A percentile compares a stretch with the other conserved stretches of the same genome.
Evolutionary conservation across 1,140 invertebrate genomes (phyloP).

Genomic region (Batillaria attramentaria): DNA sequence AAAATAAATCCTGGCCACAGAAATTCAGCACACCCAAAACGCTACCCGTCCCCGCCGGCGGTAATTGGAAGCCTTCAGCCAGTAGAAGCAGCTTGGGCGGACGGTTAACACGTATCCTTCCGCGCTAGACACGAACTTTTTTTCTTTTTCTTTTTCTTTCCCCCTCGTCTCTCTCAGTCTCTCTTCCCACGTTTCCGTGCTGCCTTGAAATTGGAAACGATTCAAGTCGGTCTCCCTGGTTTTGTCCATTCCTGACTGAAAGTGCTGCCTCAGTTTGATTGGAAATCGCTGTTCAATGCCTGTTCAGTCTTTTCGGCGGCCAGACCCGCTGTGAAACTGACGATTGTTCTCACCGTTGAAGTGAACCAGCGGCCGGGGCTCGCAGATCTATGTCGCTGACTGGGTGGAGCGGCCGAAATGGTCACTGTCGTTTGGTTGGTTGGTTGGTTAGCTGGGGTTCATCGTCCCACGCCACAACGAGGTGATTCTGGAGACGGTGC

Average conservation of each 20-base stretch:
- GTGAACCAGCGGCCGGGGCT: too few species aligned
- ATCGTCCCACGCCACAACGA: too few species aligned
- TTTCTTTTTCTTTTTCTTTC: background rate
- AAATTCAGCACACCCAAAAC: conserved; percentile 8
- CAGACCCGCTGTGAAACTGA: too few species aligned
- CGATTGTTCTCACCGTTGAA: too few species aligned
- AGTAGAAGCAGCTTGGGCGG: conserved; percentile 7
- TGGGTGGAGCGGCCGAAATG: too few species aligned
- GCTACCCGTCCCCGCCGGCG: background rate
- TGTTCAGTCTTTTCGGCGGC: too few species aligned
- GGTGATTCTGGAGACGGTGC: too few species aligned
- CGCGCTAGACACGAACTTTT: conserved; percentile 19
- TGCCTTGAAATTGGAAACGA: background rate
- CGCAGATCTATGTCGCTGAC: too few species aligned
- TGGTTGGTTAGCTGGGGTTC: too few species aligned
- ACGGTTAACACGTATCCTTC: conserved; percentile 20
- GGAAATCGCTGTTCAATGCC: background rate
- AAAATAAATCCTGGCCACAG: conserved; percentile 24
- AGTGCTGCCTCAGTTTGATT: background rate
- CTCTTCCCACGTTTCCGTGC: conserved; percentile 6
- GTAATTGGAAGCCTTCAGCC: background rate
- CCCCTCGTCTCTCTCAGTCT: background rate
- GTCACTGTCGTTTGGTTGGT: too few species aligned
- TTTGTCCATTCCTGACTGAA: background rate
- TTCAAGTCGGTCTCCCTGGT: background rate